Evolutionary conservation across 2,113 vertebrate species (phyloP).

Genomic region (Labeo rohita): DNA sequence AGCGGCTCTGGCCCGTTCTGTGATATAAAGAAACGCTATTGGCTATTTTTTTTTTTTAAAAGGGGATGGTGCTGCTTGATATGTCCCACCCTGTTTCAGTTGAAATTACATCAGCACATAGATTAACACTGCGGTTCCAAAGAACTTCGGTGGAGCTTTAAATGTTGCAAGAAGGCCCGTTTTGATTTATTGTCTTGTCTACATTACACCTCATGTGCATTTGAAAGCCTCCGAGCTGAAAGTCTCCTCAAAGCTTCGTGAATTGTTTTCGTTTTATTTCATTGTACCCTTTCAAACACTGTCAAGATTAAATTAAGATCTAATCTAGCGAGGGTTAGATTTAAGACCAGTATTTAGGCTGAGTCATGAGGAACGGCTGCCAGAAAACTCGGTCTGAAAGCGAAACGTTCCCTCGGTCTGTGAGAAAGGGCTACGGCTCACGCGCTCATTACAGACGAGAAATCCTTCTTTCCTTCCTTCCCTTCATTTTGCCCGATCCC

Average conservation of each 20-base stretch:
- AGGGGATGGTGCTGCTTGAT: no score
- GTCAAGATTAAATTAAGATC: slow-evolving; percentile 2
- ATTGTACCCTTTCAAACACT: not conserved
- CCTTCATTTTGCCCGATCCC: slow-evolving; percentile 57
- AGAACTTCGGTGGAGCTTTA: not conserved
- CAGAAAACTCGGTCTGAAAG: not conserved
- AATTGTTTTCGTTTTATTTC: not conserved
- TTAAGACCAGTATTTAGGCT: not conserved
- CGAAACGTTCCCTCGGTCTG: not conserved
- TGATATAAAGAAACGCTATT: no score
- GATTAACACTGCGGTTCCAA: no score
- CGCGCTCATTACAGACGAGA: not conserved
- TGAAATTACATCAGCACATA: no score
- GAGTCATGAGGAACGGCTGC: not conserved
- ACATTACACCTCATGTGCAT: not conserved
- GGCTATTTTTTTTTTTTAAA: no score
- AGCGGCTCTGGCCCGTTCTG: no score
- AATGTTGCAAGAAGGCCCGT: not conserved
- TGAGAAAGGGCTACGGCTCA: not conserved
- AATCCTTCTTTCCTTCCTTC: slow-evolving; percentile 31
- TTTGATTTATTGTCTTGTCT: not conserved
- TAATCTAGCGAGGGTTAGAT: not conserved
- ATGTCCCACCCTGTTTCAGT: no score
- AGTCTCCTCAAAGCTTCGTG: not conserved
- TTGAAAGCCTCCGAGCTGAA: not conserved